phyloP scores from a whole-genome alignment of 2,797 vertebrate species.

The Arnoldichthys spilopterus region DNA sequence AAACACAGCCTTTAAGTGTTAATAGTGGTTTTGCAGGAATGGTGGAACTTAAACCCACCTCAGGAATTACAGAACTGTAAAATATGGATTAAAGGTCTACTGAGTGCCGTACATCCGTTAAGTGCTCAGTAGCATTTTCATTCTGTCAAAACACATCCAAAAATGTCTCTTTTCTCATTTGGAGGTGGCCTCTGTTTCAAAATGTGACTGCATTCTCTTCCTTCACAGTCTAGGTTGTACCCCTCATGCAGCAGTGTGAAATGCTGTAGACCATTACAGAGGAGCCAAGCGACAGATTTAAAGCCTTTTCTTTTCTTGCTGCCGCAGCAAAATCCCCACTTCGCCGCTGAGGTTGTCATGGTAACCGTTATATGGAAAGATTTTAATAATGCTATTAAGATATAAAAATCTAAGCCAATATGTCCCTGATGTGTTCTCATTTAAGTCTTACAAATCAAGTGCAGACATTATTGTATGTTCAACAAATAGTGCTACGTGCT shows the following conservation, averaged over 20 bases:
- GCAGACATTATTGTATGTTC: neutral
- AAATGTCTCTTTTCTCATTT: too few species aligned
- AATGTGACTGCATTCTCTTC: neutral
- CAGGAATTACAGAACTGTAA: too few species aligned
- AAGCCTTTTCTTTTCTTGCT: neutral
- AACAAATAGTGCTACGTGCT: too few species aligned
- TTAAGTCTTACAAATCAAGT: neutral
- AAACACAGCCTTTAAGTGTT: too few species aligned
- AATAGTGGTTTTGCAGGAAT: too few species aligned
- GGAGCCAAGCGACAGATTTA: neutral
- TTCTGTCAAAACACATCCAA: too few species aligned
- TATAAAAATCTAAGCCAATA: neutral
- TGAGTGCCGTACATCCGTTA: too few species aligned
- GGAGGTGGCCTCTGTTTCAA: too few species aligned
- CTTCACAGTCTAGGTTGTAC: neutral
- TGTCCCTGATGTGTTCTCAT: neutral
- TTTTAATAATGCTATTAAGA: constrained; percentile 8
- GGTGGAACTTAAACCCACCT: too few species aligned
- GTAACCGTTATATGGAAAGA: neutral
- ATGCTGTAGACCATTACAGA: neutral
- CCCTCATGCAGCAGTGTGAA: neutral
- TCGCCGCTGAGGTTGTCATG: constrained; percentile 1
- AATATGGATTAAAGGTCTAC: too few species aligned
- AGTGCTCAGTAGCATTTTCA: too few species aligned
- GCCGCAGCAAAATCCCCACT: neutral